phyloP scores from a whole-genome alignment of 2,888 invertebrate species.

The Orchesellides sinensis region DNA sequence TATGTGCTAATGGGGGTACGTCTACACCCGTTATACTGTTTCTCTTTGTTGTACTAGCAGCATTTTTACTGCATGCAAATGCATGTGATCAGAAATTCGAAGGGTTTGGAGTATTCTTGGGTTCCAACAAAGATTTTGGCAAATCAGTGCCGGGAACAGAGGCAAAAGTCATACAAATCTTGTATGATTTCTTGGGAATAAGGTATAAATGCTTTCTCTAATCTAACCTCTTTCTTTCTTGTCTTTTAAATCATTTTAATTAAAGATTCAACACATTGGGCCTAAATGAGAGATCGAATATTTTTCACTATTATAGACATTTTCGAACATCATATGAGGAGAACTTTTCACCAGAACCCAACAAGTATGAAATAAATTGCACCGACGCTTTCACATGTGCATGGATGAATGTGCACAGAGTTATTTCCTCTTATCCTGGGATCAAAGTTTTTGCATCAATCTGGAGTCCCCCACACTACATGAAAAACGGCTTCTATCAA shows the following conservation, averaged over 20 bases:
- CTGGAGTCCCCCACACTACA: constrained; percentile 71
- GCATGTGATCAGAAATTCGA: constrained; percentile 63
- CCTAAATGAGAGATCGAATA: too few relatives aligned
- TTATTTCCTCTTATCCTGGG: constrained; percentile 35
- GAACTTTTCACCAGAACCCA: constrained; percentile 53
- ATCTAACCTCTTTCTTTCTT: not conserved
- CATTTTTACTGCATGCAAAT: too few relatives aligned
- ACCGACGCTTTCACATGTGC: constrained; percentile 50
- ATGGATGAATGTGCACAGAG: constrained; percentile 58
- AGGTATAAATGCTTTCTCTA: constrained; percentile 44
- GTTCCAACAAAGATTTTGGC: constrained; percentile 50
- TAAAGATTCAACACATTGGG: not conserved
- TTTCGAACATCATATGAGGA: constrained; percentile 67
- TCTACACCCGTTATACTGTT: too few relatives aligned
- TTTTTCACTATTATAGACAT: constrained; percentile 21
- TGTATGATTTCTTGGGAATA: constrained; percentile 62
- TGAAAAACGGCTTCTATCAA: constrained; percentile 63
- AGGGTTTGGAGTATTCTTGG: constrained; percentile 69
- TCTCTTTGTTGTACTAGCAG: too few relatives aligned
- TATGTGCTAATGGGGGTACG: too few relatives aligned
- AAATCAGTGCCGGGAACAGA: constrained; percentile 30
- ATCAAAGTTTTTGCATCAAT: constrained; percentile 63
- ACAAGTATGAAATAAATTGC: constrained; percentile 62
- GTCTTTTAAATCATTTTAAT: not conserved
- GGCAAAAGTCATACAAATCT: constrained; percentile 45